These are phyloP conservation scores for Ectemnius lituratus DNA, from an alignment of 2,888 invertebrate species.

Conservation along the genomic window DNA sequence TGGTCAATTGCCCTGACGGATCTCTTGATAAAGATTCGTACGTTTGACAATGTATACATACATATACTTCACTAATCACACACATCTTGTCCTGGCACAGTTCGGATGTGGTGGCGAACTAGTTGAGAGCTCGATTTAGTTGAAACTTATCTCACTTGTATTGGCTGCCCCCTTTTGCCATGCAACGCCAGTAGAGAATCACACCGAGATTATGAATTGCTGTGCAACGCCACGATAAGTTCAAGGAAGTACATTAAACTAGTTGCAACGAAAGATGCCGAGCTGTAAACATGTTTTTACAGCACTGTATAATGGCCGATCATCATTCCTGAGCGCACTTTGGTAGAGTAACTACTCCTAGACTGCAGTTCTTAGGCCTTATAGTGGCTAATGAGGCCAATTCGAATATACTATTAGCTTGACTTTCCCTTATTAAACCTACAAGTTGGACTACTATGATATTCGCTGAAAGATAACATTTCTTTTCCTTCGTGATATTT, in stretches of 20 bases:
- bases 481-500: no score
- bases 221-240: not conserved
- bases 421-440: no score
- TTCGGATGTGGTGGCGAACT: not conserved
- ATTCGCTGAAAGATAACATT: no score
- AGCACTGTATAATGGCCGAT: no score
- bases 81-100: no score
- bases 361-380: no score
- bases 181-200: not conserved
- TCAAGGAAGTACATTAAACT: not conserved
- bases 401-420: no score
- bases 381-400: no score
- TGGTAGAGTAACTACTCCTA: no score
- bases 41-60: slow-evolving; percentile 13
- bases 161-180: not conserved
- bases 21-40: slow-evolving; percentile 15
- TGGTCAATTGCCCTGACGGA: slow-evolving; percentile 25
- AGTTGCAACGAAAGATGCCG: not conserved
- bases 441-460: no score
- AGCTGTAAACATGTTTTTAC: slow-evolving; percentile 4
- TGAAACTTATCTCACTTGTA: not conserved
- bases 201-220: not conserved
- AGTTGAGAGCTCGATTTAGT: not conserved
- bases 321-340: no score
- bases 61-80: not conserved